Base-by-base conservation (phyloP, 2,113 vertebrate species). In the Microtus ochrogaster region DNA sequence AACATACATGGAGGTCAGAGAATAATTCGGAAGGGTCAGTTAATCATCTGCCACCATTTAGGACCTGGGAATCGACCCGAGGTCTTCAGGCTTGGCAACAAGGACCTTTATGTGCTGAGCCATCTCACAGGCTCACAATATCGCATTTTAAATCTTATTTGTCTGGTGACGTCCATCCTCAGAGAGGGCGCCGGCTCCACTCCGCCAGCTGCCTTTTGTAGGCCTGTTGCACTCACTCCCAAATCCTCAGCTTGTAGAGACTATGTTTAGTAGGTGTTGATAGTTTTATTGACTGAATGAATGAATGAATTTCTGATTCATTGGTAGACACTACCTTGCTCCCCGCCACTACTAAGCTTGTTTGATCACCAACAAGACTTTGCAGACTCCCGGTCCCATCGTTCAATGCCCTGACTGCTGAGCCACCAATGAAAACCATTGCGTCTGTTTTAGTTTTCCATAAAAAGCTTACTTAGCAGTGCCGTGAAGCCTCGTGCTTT, bases 381-480 rank as follows among this genome's bases (percentile, higher is more conserved):
- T 86, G 95, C 61, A 87, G 6, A 83, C 92, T 74, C 24, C 92
- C 33, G 77, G 79, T 17, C n/a, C 89, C 9, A 0, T 22, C 28
- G 33, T 85, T 47, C 63, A 66, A 28, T 66, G 41, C 89, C n/a
- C 92, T 47, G 73, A 81, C 66, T 26, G 70, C 72, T 84, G 81
- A 89, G 94, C 89, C 96, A 85, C 98, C 94, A 97, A 98, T 55
- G 91, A 91, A 97, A 98, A 97, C 91, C 96, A 97, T 92, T 33
- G 55, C 90, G 97, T 97, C 91, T 89, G 96, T 95, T 98, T 98
- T 97, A 97, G 94, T 97, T 98, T 98, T 98, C 97, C 98, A 96
- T 97, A 97, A 97, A 98, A 98, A 98, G 97, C 98, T 96, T 98
- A 97, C 98, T 97, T 65, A 97, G 97, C 94, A 89, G 91, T 14